These are phyloP conservation scores for Drosophila oshimai DNA, from an alignment of 1,140 invertebrate genomes.

Conservation along the genomic window DNA sequence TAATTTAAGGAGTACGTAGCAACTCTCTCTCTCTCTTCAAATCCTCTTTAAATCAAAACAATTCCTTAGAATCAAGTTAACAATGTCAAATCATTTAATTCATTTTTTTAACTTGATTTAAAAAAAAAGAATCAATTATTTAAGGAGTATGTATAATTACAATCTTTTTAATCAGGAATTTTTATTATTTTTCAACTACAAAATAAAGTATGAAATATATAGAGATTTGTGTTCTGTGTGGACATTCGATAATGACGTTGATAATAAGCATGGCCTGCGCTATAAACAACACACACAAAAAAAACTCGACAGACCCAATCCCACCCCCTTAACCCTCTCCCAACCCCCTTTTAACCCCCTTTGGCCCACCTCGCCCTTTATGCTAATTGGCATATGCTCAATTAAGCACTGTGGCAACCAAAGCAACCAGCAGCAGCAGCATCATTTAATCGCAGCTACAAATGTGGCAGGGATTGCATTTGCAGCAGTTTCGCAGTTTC, in stretches of 20 bases:
- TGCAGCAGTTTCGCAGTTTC: too few relatives aligned
- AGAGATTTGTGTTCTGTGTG: background rate
- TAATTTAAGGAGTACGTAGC: too few relatives aligned
- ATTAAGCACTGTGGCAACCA: conserved; percentile 67
- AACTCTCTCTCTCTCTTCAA: too few relatives aligned
- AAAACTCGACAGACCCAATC: background rate
- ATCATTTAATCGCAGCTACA: background rate
- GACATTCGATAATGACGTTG: conserved; percentile 41
- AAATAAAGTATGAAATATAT: background rate
- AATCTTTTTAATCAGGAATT: too few relatives aligned
- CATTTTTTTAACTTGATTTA: too few relatives aligned
- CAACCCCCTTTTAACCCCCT: background rate
- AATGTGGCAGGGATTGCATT: background rate
- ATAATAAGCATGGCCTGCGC: conserved; percentile 15
- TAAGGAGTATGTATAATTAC: too few relatives aligned
- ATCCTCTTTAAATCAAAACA: too few relatives aligned
- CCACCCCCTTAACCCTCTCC: background rate
- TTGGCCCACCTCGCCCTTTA: conserved; percentile 3
- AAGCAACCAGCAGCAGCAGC: conserved; percentile 36
- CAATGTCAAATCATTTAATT: too few relatives aligned
- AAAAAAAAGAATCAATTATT: too few relatives aligned
- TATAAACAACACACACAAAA: background rate
- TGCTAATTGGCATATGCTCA: conserved; percentile 81
- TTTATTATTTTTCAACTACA: too few relatives aligned
- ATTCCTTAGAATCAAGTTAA: too few relatives aligned